phyloP scores from a whole-genome alignment of 1,140 invertebrate genomes.

The Sinonovacula constricta region DNA sequence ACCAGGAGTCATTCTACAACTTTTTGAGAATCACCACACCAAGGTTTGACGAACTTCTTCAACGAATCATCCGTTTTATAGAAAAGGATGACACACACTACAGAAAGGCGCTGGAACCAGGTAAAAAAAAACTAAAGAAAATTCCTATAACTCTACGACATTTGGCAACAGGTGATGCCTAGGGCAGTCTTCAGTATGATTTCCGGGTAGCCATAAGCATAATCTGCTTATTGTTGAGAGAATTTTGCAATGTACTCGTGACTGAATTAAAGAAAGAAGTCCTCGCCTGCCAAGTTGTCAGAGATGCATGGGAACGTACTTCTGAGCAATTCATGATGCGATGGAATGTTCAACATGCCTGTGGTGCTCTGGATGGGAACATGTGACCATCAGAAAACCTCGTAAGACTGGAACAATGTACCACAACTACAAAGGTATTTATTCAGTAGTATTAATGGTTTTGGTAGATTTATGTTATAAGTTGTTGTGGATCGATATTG shows the following conservation, averaged over 20 bases:
- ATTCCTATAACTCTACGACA: too few species aligned
- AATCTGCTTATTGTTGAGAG: constrained; percentile 1
- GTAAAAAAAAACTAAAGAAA: too few species aligned
- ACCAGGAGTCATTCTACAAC: too few species aligned
- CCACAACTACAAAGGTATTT: constrained; percentile 53
- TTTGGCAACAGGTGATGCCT: too few species aligned
- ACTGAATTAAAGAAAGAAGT: constrained; percentile 36
- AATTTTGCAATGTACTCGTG: constrained; percentile 21
- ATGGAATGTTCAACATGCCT: constrained; percentile 49
- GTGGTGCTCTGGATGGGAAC: constrained; percentile 44
- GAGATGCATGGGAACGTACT: too few species aligned
- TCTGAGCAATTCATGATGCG: too few species aligned
- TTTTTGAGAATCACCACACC: not conserved
- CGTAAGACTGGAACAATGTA: constrained; percentile 26
- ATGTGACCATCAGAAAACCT: constrained; percentile 33
- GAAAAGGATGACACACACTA: not conserved
- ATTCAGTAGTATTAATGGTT: constrained; percentile 17
- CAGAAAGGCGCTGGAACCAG: too few species aligned
- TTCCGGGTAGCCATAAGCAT: constrained; percentile 19
- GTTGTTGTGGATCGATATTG: constrained; percentile 37
- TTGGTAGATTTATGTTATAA: constrained; percentile 48
- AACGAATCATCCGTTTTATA: not conserved
- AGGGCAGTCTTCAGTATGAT: too few species aligned
- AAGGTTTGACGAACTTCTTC: not conserved
- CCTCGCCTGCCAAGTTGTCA: too few species aligned